These are phyloP conservation scores for Dendrolimus houi DNA, from an alignment of 2,888 invertebrate species.

Conservation along the genomic window DNA sequence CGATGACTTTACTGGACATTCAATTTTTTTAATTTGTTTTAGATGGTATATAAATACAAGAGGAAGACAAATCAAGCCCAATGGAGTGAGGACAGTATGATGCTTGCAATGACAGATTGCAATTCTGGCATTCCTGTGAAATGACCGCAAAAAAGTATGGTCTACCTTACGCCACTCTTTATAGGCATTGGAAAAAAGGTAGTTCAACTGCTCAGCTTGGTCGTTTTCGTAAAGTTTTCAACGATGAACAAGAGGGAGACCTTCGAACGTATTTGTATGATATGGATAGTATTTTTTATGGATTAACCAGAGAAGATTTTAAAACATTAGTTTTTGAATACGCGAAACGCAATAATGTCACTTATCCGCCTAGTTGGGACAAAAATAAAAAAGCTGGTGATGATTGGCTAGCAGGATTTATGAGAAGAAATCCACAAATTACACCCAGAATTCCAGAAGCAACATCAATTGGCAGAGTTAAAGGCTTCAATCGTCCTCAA, in stretches of 20 bases:
- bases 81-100: conserved; percentile 7
- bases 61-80: conserved; percentile 5
- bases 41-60: conserved; percentile 5
- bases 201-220: not conserved
- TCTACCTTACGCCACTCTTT: conserved; percentile 6
- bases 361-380: not conserved
- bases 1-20: not conserved
- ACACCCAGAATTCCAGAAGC: conserved; percentile 7
- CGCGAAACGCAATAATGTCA: not conserved
- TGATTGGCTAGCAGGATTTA: conserved; percentile 7
- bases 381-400: conserved; percentile 9
- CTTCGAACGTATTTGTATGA: not conserved
- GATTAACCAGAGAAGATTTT: not conserved
- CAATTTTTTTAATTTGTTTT: not conserved
- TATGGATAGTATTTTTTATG: not conserved
- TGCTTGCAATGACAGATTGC: conserved; percentile 6
- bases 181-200: conserved; percentile 5
- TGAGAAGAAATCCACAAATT: conserved; percentile 4
- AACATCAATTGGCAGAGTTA: conserved; percentile 7
- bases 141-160: conserved; percentile 7
- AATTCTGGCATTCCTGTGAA: conserved; percentile 4
- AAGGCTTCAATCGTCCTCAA: conserved; percentile 9
- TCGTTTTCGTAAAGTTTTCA: not conserved
- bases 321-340: not conserved
- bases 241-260: not conserved